Conservation (phyloP, 2,888 invertebrate species). For the Thecocarcelia acutangulata region DNA sequence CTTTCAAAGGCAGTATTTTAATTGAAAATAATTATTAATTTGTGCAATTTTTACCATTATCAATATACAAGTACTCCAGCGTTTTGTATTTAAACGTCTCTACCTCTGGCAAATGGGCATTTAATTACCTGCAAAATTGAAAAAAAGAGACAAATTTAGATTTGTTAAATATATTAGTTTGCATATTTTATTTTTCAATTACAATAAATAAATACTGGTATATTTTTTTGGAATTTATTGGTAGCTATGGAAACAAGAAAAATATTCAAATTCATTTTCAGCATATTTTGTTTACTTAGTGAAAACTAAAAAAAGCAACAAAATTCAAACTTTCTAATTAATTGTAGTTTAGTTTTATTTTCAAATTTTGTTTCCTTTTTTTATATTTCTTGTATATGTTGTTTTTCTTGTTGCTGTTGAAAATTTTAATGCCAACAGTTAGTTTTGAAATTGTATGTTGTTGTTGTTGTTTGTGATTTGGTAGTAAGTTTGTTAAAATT, state of each 20-base stretch:
- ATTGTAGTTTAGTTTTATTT: no score
- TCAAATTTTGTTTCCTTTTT: conserved; percentile 22
- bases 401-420: conserved; percentile 17
- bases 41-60: no score
- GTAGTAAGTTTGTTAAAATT: conserved; percentile 33
- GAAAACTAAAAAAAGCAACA: conserved; percentile 40
- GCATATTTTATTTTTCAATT: background rate
- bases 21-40: no score
- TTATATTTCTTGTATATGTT: conserved; percentile 11
- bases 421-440: conserved; percentile 28
- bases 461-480: conserved; percentile 10
- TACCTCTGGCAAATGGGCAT: no score
- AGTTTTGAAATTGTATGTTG: background rate
- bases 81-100: no score
- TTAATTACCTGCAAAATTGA: no score
- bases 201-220: no score
- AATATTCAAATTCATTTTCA: conserved; percentile 26
- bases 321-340: conserved; percentile 64
- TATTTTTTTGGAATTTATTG: conserved; percentile 19
- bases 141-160: no score
- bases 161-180: background rate
- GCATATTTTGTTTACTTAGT: conserved; percentile 21
- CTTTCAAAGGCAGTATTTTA: no score
- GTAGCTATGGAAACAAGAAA: conserved; percentile 30
- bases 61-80: no score